phyloP scores from a whole-genome alignment of 1,140 invertebrate species.

The Pogonus chalceus region DNA sequence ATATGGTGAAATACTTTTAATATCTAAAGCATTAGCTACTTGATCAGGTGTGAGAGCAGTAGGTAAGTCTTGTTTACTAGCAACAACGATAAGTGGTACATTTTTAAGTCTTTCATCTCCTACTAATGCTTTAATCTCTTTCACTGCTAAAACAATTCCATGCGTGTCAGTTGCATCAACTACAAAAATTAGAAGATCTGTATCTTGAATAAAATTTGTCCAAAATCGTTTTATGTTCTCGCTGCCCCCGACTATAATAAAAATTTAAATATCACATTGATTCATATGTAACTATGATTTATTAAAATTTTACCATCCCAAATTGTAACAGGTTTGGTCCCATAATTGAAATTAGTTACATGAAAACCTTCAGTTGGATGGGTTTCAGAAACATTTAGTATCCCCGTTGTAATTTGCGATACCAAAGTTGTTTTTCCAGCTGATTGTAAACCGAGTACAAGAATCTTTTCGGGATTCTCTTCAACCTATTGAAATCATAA shows the following conservation, averaged over 20 bases:
- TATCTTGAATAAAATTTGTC: slow-evolving; percentile 40
- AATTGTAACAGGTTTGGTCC: slow-evolving; percentile 30
- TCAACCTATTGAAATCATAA: slow-evolving; percentile 30
- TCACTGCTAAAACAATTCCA: slow-evolving; percentile 30
- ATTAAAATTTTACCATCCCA: slow-evolving; percentile 39
- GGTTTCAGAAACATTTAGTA: slow-evolving; percentile 20
- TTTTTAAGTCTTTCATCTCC: slow-evolving; percentile 33
- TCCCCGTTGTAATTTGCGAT: slow-evolving; percentile 29
- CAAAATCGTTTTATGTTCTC: slow-evolving; percentile 35
- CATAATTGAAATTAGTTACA: slow-evolving; percentile 32
- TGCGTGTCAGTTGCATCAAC: slow-evolving; percentile 36
- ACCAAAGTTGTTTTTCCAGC: slow-evolving; percentile 38
- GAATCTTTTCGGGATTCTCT: slow-evolving; percentile 32
- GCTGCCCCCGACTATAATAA: slow-evolving; percentile 33
- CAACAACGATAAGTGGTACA: slow-evolving; percentile 36
- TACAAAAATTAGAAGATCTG: slow-evolving; percentile 39
- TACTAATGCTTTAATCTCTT: slow-evolving; percentile 34
- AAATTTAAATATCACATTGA: no score
- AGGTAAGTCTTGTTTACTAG: slow-evolving; percentile 37
- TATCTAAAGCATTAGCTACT: slow-evolving; percentile 34
- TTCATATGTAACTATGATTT: no score
- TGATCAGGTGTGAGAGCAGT: slow-evolving; percentile 30
- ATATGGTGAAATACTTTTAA: slow-evolving; percentile 31
- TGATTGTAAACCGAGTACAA: slow-evolving; percentile 36
- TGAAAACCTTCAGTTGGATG: slow-evolving; percentile 33